Base-by-base conservation (phyloP, 1,140 invertebrate species). In the Lepidostoma basale region DNA sequence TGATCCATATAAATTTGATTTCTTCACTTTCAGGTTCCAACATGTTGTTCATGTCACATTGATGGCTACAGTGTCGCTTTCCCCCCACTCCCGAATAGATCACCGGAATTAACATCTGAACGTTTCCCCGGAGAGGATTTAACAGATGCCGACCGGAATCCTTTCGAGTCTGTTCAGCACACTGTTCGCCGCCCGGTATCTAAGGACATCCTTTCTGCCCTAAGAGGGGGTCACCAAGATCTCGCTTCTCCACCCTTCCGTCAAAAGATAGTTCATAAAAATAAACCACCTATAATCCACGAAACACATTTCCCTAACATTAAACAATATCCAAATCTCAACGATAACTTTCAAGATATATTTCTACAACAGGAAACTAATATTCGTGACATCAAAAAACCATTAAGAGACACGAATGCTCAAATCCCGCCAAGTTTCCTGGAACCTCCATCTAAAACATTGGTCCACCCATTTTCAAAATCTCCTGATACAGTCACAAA, bases 31-130 rank as follows among this genome's bases (percentile, higher is more conserved):
- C 74, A 89, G 85, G 88, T 94, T 1, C 93, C 93, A 16, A 92
- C 90, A 0, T 92, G 91, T 70, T 95, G 93, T 74, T 91, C 90
- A 0, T 95, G 93, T 76, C 91, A 93, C 74, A 88, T 94, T 2
- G 88, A 90, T 74, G 90, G 89, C 9, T 91, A 90, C 68, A 79
- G 86, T n/a, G 87, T 89, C 30, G 79, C 88, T 12, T 89, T 86
- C 60, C 88, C 88, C 1, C 88, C 88, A 0, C 62, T 81, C 2
- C 77, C 78, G 58, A 72, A 80, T 12, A 75, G 79, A 72, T 70
- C 79, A 23, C 75, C 79, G 18, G 81, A 83, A 76, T 77, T 78
- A 0, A 79, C 80, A 8, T 78, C 78, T 18, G 81, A 83, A 76
- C 76, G 79, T 39, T 82, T 83, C 52, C 81, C 82, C 3, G 80